A percentile compares a stretch with the other conserved stretches of the same genome.
These are phyloP conservation scores for Atrina japonica DNA, from an alignment of 2,888 invertebrate genomes.

Conservation along the genomic window DNA sequence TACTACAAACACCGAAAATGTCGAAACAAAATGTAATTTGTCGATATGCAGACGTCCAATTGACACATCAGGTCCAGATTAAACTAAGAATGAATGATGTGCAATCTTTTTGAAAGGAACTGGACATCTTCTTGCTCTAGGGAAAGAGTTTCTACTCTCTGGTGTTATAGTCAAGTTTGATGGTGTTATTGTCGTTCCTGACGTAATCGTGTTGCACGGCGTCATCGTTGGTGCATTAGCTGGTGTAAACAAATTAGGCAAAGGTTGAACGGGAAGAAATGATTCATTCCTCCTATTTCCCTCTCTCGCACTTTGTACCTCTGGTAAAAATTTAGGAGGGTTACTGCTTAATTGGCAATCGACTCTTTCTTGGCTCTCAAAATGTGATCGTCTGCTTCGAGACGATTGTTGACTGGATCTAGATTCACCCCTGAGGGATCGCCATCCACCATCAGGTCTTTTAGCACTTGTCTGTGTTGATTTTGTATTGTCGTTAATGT, in stretches of 20 bases:
- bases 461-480: slow-evolving; percentile 20
- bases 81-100: neutral
- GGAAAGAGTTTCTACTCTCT: slow-evolving; percentile 5
- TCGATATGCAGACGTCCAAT: no score
- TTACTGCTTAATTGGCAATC: neutral
- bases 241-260: slow-evolving; percentile 21
- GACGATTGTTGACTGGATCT: slow-evolving; percentile 9
- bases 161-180: neutral
- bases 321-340: slow-evolving; percentile 20
- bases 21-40: no score
- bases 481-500: slow-evolving; percentile 10
- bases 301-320: slow-evolving; percentile 21
- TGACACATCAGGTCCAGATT: no score
- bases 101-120: slow-evolving; percentile 8
- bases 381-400: neutral
- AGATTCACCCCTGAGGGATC: slow-evolving; percentile 4
- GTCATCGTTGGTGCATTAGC: slow-evolving; percentile 13
- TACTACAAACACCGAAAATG: neutral
- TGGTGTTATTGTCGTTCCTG: neutral
- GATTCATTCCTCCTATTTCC: slow-evolving; percentile 14
- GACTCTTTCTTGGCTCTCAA: neutral
- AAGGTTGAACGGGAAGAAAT: slow-evolving; percentile 14
- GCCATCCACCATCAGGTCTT: slow-evolving; percentile 13
- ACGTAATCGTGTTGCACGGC: slow-evolving; percentile 5
- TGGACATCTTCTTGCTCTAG: slow-evolving; percentile 3